Percentiles rank a stretch among this genome's conserved stretches.
Conservation (phyloP, 30 jellyfish, hydroid and myxozoan genomes). For the Clytia hemisphaerica region DNA sequence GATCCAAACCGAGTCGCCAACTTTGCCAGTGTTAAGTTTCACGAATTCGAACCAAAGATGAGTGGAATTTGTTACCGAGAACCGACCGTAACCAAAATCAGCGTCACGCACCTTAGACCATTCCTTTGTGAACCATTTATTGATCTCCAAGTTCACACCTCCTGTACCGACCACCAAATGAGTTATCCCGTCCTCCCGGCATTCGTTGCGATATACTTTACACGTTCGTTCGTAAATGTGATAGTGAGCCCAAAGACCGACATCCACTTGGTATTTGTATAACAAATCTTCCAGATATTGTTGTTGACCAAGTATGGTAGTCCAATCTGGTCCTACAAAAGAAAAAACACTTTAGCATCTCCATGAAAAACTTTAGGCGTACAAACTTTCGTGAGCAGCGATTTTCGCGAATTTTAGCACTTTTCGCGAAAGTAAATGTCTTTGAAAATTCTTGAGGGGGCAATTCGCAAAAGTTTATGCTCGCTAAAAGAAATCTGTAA, state of each 20-base stretch:
- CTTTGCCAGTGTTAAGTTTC: slow-evolving; percentile 35
- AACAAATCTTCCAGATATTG: slow-evolving; percentile 54
- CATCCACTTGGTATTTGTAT: slow-evolving; percentile 48
- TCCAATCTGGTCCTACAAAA: no score
- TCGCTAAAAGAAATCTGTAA: no score
- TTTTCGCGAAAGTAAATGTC: no score
- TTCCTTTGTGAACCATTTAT: slow-evolving; percentile 29
- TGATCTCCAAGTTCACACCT: slow-evolving; percentile 58
- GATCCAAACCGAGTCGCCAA: slow-evolving; percentile 47
- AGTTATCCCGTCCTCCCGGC: slow-evolving; percentile 52
- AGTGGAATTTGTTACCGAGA: slow-evolving; percentile 44
- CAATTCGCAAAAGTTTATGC: no score
- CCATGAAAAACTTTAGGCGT: no score
- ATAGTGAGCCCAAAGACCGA: slow-evolving; percentile 76
- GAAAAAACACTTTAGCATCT: no score
- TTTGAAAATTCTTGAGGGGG: no score
- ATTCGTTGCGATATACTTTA: slow-evolving; percentile 57
- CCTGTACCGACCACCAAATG: slow-evolving; percentile 82
- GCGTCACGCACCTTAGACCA: slow-evolving; percentile 56
- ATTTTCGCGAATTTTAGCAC: no score
- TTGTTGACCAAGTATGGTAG: no score
- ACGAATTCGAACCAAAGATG: slow-evolving; percentile 52
- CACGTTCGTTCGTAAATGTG: slow-evolving; percentile 88
- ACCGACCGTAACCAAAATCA: slow-evolving; percentile 72
- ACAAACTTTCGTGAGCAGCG: no score